Evolutionary conservation across 2,113 vertebrate genomes (phyloP), one percentile per base, ranked within the genome.

Genomic region (Hydrolagus affinis): DNA sequence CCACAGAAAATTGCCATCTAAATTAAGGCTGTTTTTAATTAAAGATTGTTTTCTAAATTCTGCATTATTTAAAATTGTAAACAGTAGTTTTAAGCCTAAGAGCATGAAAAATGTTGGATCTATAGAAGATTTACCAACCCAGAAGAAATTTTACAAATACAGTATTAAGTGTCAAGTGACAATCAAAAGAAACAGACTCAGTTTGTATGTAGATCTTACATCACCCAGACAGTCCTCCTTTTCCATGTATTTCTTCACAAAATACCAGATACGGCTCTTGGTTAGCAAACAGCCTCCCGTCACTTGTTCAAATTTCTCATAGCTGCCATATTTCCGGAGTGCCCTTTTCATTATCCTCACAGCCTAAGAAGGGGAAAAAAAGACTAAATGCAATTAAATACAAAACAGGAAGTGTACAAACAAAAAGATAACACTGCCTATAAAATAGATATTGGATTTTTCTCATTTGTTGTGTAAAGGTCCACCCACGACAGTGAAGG

Each of bases 181-280:
- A 86, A 85, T 80, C 86, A 11, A 10, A 85, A 10, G 25, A 3
- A 0, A 25, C 6, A n/a, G 19, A 72, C 10, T n/a, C 70, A 86
- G 21, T 1, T 85, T 12, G 0, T 0, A 19, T 72, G 17, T 0
- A 1, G 0, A 6, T 44, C 93, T 87, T 89, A 98, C 97, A 94
- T 98, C 96, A n/a, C 97, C 97, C 68, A 95, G 85, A 76, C 97
- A 98, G 88, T 96, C 97, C 89, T 98, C 97, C 85, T 96, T 98
- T 89, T 94, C 90, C 96, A 98, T 97, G 90, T 98, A 98, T 85
- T 96, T 98, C 90, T 95, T 94, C 83, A 97, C 95, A 0, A 93
- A 95, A 85, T 91, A 92, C 93, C 94, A 95, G 91, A 98, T 96
- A 57, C 94, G 95, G 21, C 92, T 92, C 89, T 94, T 97, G 87